Percentiles rank a stretch among this genome's conserved stretches.
These are phyloP conservation scores for Lepidochrysops patricia DNA, from an alignment of 2,888 invertebrate species.

Conservation along the genomic window DNA sequence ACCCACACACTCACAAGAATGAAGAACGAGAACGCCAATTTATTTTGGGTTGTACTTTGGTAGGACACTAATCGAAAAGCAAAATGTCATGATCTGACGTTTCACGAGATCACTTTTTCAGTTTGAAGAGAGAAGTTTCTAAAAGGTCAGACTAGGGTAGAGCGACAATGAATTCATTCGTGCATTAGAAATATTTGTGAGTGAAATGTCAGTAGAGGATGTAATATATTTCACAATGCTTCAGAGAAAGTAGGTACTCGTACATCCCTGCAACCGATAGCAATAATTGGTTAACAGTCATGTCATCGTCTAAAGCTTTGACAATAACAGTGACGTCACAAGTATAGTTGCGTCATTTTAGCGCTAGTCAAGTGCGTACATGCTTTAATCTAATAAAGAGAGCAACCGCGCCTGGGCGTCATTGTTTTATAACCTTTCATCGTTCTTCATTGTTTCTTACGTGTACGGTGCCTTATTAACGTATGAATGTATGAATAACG, in stretches of 20 bases:
- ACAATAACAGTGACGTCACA: neutral
- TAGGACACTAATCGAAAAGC: too few relatives aligned
- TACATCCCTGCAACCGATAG: neutral
- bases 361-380: neutral
- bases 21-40: too few relatives aligned
- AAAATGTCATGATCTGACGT: too few relatives aligned
- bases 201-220: neutral
- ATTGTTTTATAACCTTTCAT: slow-evolving; percentile 13
- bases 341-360: neutral
- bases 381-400: slow-evolving; percentile 36
- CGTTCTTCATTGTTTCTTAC: neutral
- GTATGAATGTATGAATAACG: neutral
- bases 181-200: neutral
- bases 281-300: neutral
- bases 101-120: too few relatives aligned
- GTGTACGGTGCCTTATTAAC: neutral
- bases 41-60: too few relatives aligned
- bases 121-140: too few relatives aligned
- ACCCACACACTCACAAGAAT: too few relatives aligned
- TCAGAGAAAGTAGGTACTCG: neutral
- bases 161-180: too few relatives aligned
- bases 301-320: too few relatives aligned
- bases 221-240: neutral
- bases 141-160: too few relatives aligned
- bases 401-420: slow-evolving; percentile 11